These are phyloP conservation scores for Cephalopachus bancanus DNA, from an alignment of 2,797 vertebrate species.

Conservation along the genomic window DNA sequence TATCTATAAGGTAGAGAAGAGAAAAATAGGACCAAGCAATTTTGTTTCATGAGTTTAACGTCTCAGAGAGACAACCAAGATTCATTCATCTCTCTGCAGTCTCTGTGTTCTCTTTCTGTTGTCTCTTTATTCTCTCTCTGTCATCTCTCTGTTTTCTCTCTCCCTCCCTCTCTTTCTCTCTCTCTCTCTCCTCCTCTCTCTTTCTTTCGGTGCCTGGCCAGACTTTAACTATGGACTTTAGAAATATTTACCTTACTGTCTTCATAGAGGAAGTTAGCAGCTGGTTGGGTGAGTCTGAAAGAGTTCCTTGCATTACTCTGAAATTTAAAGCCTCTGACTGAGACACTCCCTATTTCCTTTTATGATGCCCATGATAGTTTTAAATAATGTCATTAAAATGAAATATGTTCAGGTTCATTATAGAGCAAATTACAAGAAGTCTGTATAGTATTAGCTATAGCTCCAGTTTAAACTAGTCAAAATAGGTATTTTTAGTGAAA, in stretches of 20 bases:
- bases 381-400: slow-evolving; percentile 63
- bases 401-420: slow-evolving; percentile 16
- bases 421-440: not conserved
- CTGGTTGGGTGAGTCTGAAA: slow-evolving; percentile 81
- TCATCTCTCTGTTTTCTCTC: not conserved
- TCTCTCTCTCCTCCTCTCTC: not conserved
- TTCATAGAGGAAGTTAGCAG: slow-evolving; percentile 83
- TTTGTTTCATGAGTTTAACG: not conserved
- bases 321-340: slow-evolving; percentile 84
- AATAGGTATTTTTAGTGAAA: not conserved
- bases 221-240: not conserved
- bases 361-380: slow-evolving; percentile 67
- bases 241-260: slow-evolving; percentile 82
- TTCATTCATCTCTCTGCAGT: not conserved
- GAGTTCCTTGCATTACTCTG: slow-evolving; percentile 69
- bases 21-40: not conserved
- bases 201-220: not conserved
- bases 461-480: not conserved
- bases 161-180: not conserved
- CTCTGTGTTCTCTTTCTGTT: no score
- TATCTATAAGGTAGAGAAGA: not conserved
- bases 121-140: no score
- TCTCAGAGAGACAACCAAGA: not conserved
- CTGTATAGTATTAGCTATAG: not conserved
- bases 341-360: slow-evolving; percentile 81